Evolutionary conservation across 2,113 vertebrate species (phyloP), one percentile per base, ranked within the genome.

Genomic region (Phrynosoma blainvillii): DNA sequence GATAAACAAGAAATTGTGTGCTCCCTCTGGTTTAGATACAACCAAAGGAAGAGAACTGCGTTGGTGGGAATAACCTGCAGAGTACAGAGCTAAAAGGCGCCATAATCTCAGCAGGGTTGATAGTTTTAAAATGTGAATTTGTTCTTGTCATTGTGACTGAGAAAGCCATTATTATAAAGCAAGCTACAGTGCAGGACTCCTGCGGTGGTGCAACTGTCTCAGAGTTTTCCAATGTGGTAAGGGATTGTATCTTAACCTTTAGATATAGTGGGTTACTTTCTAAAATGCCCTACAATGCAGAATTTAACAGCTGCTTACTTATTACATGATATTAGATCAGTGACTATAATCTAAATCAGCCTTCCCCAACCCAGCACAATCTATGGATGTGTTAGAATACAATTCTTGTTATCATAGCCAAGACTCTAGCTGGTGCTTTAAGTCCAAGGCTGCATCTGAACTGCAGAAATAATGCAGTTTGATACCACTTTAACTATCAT

Each of bases 11-110:
- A 47, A 84, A 56, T 27, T 79, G 4, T 54, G 23, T 25, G 68
- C 68, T 52, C 36, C 74, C 52, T 73, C 68, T 32, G 42, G 13
- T 54, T 89, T 90, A 23, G 78, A 85, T 89, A 90, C 91, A 82
- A 89, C 77, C 40, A 16, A 87, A 56, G 16, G 71, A 92, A 73
- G 5, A 8, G 1, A 62, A 84, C 32, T 85, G 16, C 14, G 74
- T 6, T 1, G 3, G 8, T 88, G 54, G 70, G 66, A n/a, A 88
- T 81, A 89, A 79, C 36, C 71, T 62, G 56, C 86, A 82, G 54
- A 82, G 65, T 74, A 4, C 5, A 30, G 82, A 85, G 40, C 76
- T n/a, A 73, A 89, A 77, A 89, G 56, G 56, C 30, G 59, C 52
- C 13, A 10, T 65, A 74, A 47, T 68, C 78, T 66, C 88, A 85